Percentiles rank a stretch among this genome's conserved stretches.
These are phyloP conservation scores for Tachina grossa DNA, from an alignment of 2,888 invertebrate genomes.

Conservation along the genomic window DNA sequence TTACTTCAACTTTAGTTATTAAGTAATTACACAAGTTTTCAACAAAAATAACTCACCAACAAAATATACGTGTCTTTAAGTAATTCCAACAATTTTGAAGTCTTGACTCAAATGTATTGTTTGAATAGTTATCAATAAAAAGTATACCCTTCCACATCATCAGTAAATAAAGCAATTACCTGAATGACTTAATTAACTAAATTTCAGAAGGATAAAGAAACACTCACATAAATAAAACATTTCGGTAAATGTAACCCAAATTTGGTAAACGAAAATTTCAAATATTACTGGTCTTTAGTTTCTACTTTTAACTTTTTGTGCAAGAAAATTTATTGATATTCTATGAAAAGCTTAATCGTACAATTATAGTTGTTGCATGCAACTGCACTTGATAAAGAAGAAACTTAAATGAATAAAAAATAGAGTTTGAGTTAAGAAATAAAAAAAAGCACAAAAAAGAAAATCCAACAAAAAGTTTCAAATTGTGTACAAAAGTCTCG, in stretches of 20 bases:
- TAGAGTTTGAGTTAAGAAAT: neutral
- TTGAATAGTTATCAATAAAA: conserved; percentile 16
- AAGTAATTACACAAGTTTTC: neutral
- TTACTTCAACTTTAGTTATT: too few relatives aligned
- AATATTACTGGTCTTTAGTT: conserved; percentile 27
- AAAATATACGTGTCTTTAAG: neutral
- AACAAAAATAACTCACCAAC: neutral
- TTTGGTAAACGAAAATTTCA: conserved; percentile 48
- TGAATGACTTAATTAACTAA: conserved; percentile 64
- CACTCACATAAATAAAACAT: conserved; percentile 48
- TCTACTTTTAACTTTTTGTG: conserved; percentile 32
- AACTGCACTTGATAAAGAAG: conserved; percentile 66
- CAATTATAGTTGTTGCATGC: conserved; percentile 68
- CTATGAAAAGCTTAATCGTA: conserved; percentile 59
- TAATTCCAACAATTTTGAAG: neutral
- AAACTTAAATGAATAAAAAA: conserved; percentile 29
- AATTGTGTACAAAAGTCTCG: conserved; percentile 75
- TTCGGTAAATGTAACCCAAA: conserved; percentile 49
- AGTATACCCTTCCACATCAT: conserved; percentile 33
- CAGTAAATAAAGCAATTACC: conserved; percentile 60
- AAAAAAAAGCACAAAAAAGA: conserved; percentile 31
- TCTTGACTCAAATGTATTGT: neutral
- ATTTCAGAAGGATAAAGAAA: conserved; percentile 11
- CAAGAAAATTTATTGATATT: conserved; percentile 55
- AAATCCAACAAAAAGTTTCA: conserved; percentile 72